Base-by-base conservation (phyloP, 2,888 invertebrate genomes). In the Rhagium mordax region DNA sequence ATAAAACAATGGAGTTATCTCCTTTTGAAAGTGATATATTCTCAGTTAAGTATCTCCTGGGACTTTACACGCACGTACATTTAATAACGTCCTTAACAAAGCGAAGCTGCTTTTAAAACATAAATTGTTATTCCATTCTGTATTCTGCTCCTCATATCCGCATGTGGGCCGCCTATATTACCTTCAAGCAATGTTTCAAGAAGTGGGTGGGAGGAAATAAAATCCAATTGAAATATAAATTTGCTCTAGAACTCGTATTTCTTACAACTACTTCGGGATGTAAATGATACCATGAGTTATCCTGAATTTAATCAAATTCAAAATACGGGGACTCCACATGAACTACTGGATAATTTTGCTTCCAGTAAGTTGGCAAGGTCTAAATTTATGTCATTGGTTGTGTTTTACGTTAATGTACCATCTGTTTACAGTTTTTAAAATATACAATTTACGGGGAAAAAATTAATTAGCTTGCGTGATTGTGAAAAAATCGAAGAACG, bases 71-170 rank as follows among this genome's bases (percentile, higher is more conserved):
- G 72, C 75, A 73, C 69, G 60, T 72, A 74, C 71, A 65, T 71
- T 77, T 79, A 77, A 79, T 77, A 79, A 77, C 72, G 70, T 51
- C 41, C 69, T 72, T 73, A 75, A 76, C 74, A 74, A 76, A 72
- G 72, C 71, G 74, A 59, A 71, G 72, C 70, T 72, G 74, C 65
- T 61, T 55, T 66, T 70, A 69, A 61, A 61, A 76, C 74, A 72
- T 76, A 77, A 78, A 78, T 76, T 76, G 72, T 72, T 70, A 74
- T 78, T 78, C 72, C 68, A 76, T 78, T 76, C 75, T 62, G 74
- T 76, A 75, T 76, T 78, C 75, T 70, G 69, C 61, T 71, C 64
- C 68, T 74, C 71, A 61, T 70, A 74, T 71, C 74, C 72, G 72
- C 74, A 48, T 74, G 76, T 78, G 71, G 76, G 73, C 74, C 73